Conservation (phyloP, 2,888 invertebrate genomes). For the Eupithecia dodoneata region DNA sequence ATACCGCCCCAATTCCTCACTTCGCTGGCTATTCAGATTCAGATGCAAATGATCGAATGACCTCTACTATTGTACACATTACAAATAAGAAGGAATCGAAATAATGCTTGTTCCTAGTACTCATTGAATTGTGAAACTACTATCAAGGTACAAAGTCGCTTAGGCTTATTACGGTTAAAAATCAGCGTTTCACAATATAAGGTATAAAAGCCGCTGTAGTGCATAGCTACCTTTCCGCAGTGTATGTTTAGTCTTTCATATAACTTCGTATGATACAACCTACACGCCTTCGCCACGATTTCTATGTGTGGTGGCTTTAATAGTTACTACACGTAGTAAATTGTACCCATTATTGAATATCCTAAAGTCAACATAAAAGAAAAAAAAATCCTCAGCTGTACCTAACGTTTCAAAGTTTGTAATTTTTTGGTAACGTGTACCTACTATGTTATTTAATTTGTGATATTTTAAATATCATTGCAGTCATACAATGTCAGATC, state of each 20-base stretch:
- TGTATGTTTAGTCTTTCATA: no score
- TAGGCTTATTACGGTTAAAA: no score
- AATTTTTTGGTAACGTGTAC: background rate
- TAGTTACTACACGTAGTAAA: no score
- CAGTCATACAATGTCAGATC: background rate
- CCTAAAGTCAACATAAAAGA: background rate
- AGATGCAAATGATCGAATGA: conserved; percentile 31
- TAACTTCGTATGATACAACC: no score
- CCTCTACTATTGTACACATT: background rate
- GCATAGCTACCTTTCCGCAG: no score
- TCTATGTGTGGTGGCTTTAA: no score
- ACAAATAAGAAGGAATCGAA: background rate
- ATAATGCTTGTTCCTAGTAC: background rate
- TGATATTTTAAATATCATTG: background rate
- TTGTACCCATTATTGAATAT: background rate
- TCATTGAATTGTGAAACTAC: background rate
- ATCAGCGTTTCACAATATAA: no score
- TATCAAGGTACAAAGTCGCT: no score
- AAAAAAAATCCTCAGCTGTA: no score
- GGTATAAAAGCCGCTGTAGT: no score
- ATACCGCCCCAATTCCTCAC: conserved; percentile 66
- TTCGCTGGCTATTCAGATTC: conserved; percentile 55
- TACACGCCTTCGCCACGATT: no score
- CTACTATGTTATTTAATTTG: background rate
- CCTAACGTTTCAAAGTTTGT: no score